Conservation (phyloP, 2,113 vertebrate genomes). For the Macrotus californicus region DNA sequence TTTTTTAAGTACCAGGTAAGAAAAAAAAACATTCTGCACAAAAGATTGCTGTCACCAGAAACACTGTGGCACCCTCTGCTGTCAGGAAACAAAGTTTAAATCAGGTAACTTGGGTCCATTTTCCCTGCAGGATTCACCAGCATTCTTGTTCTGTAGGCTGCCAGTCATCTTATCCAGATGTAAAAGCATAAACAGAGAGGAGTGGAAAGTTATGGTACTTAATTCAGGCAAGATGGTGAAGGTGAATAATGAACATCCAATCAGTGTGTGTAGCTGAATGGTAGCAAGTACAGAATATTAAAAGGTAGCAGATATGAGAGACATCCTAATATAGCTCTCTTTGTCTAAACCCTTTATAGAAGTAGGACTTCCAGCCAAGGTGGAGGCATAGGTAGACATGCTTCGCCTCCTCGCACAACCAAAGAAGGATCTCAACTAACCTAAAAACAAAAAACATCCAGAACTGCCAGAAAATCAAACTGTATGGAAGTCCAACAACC, state of each 20-base stretch:
- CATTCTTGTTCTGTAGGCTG: not conserved
- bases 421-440: too few species aligned
- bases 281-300: not conserved
- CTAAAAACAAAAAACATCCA: too few species aligned
- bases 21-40: not conserved
- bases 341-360: not conserved
- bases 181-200: not conserved
- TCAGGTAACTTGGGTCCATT: not conserved
- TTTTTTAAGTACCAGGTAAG: slow-evolving; percentile 6
- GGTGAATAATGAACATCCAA: not conserved
- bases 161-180: not conserved
- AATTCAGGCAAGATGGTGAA: not conserved
- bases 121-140: not conserved
- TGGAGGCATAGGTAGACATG: too few species aligned
- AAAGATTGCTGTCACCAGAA: slow-evolving; percentile 27
- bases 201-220: not conserved
- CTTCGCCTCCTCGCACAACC: too few species aligned
- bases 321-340: not conserved
- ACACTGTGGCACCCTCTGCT: slow-evolving; percentile 60
- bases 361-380: not conserved
- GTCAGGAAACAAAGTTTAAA: slow-evolving; percentile 31
- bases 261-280: not conserved
- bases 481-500: too few species aligned
- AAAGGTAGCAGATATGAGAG: not conserved
- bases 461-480: too few species aligned